Base-by-base conservation (phyloP, 2,888 invertebrate genomes). In the Drosophila prostipennis region DNA sequence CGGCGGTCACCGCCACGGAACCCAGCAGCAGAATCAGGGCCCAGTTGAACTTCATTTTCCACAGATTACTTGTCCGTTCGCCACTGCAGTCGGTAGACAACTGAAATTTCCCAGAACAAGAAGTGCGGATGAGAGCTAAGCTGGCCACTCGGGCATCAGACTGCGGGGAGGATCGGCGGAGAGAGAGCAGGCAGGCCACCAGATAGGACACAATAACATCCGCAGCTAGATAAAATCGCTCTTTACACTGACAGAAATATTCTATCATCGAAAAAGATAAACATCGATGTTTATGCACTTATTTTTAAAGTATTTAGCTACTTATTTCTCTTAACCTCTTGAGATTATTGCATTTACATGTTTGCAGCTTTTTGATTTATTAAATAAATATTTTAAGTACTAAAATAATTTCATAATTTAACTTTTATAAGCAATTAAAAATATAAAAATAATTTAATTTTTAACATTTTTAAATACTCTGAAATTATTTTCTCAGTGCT, bases 201-300 rank as follows among this genome's bases (percentile, higher is more conserved):
- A 56, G 55, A 69, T 69, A 69, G 65, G 54, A 69, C 45, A 58
- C 57, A 72, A 64, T 49, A 59, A 78, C 83, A 87, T 81, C 80
- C 80, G 80, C 74, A 60, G 73, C 64, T 74, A 80, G 81, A 80
- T 75, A 78, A 75, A 49, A 56, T 49, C 10, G 11, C 48, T 16
- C 6, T 63, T 1, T 13, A 19, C 61, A 63, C 61, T 63, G 48
- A 43, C 23, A 40, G 19, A 16, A 32, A 45, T 29, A 29, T 5
- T 26, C 5, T 26, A 5, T 26, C 26, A 23, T n/a, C 23, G 23
- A 23, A 3, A 23, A 4, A 23, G 23, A 23, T 23, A 23, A 23
- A 23, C 23, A 4, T 23, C 23, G 23, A 23, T 23, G 23, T 23
- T 23, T 23, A 2, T 23, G 2, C 23, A 23, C 23, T 23, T n/a